These are phyloP conservation scores for Leuciscus waleckii DNA, from an alignment of 2,797 vertebrate species.

Conservation along the genomic window DNA sequence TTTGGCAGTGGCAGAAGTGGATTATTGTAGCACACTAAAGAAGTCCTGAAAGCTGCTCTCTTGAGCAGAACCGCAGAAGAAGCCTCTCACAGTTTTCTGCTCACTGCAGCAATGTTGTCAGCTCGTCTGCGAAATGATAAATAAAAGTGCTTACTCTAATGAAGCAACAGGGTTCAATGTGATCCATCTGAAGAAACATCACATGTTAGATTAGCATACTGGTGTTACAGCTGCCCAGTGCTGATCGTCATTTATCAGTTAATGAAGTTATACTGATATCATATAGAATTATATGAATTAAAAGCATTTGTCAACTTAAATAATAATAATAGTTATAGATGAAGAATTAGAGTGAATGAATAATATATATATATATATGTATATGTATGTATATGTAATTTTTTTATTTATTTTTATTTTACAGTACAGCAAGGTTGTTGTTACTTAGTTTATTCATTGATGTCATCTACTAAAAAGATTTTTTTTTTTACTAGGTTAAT, in stretches of 20 bases:
- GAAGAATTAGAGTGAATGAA: neutral
- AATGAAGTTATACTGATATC: neutral
- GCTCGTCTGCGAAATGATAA: slow-evolving; percentile 19
- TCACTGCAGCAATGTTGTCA: neutral
- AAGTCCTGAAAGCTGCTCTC: slow-evolving; percentile 6
- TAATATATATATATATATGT: too few species aligned
- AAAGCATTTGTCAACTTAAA: neutral
- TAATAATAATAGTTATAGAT: neutral
- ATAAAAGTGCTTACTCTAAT: slow-evolving; percentile 16
- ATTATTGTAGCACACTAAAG: slow-evolving; percentile 24
- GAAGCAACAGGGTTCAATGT: slow-evolving; percentile 23
- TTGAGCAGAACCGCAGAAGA: slow-evolving; percentile 14
- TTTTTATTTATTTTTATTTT: too few species aligned
- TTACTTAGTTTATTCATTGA: too few species aligned
- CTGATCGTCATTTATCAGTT: neutral
- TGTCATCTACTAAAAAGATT: too few species aligned
- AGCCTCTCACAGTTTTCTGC: neutral
- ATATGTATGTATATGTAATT: too few species aligned
- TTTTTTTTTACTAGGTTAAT: neutral
- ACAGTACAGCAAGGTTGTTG: neutral
- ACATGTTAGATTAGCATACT: neutral
- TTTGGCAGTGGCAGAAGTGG: slow-evolving; percentile 2
- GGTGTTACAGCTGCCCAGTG: neutral
- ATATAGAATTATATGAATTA: neutral
- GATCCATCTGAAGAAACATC: neutral